Evolutionary conservation across 2,888 invertebrate genomes (phyloP), one percentile per base, ranked within the genome.

Genomic region (Hoplodrina blanda): DNA sequence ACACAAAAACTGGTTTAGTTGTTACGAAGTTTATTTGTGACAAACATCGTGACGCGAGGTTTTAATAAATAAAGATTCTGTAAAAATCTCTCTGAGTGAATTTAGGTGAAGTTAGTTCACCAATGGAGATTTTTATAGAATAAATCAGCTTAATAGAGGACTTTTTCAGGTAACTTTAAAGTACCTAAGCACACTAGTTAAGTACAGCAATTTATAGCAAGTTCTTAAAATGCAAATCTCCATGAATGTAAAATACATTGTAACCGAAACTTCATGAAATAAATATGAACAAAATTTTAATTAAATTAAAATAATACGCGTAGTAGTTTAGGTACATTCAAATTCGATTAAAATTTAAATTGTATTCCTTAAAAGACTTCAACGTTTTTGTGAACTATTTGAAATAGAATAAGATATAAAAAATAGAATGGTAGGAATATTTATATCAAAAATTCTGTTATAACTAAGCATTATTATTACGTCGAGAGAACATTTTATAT

Each of bases 301-400:
- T 76, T 55, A 44, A 69, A 60, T 80, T 56, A 68, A 56, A 76
- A 75, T 61, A 33, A 63, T 52, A 52, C 61, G 64, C 17, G 44
- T 55, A 44, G 25, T 54, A 76, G 80, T 75, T 68, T 49, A 49
- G 19, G 54, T 67, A 76, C 19, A 80, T 67, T 62, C 17, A 44
- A 46, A 74, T 75, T 67, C 11, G 4, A 75, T 76, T 80, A n/a
- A 74, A 67, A 68, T 76, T 76, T 53, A 33, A 60, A 68, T 76
- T 68, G 53, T 53, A 37, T 59, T 78, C 52, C 20, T 7, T 13
- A 33, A 6, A 30, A 30, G 56, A 25, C 10, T 37, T 41, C 54
- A 1, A 11, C 8, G 7, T 56, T 53, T 70, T 73, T 56, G 52
- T n/a, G n/a, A 55, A 70, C 15, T 61, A 54, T 46, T 4, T 30